These are phyloP conservation scores for Lasioglossum morio DNA, from an alignment of 2,888 invertebrate species.

Conservation along the genomic window DNA sequence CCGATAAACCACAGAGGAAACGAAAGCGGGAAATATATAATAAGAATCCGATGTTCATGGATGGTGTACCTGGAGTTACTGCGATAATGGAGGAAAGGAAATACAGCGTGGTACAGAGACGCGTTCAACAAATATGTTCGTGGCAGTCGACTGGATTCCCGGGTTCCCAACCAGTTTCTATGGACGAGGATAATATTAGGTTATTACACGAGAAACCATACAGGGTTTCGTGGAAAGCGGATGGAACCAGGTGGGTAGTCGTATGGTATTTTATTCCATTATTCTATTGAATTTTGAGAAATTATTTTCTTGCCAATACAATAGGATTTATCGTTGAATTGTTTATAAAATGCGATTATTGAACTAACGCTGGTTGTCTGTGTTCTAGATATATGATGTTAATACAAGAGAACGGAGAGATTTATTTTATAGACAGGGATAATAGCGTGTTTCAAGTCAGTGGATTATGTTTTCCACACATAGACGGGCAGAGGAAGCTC, in stretches of 20 bases:
- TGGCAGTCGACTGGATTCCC: slow-evolving; percentile 95
- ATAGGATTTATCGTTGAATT: not conserved
- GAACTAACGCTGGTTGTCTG: slow-evolving; percentile 6
- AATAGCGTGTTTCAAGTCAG: slow-evolving; percentile 95
- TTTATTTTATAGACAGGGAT: slow-evolving; percentile 98
- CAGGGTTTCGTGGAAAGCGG: slow-evolving; percentile 99
- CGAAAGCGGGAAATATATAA: slow-evolving; percentile 86
- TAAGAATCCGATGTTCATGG: slow-evolving; percentile 92
- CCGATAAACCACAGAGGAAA: slow-evolving; percentile 78
- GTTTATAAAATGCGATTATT: not conserved
- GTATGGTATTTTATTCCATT: too few species aligned
- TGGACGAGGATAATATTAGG: slow-evolving; percentile 93
- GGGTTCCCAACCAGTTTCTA: slow-evolving; percentile 98
- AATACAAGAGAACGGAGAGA: slow-evolving; percentile 93
- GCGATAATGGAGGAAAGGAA: slow-evolving; percentile 87
- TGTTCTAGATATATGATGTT: slow-evolving; percentile 96
- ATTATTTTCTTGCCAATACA: too few species aligned
- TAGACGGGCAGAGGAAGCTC: slow-evolving; percentile 90
- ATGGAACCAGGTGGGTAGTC: slow-evolving; percentile 95
- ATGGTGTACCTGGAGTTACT: slow-evolving; percentile 92
- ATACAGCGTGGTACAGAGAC: slow-evolving; percentile 89
- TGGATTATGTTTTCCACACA: slow-evolving; percentile 92
- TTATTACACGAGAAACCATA: slow-evolving; percentile 93
- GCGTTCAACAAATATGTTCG: slow-evolving; percentile 91
- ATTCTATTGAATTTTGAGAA: too few species aligned